Conservation (phyloP, 2,888 invertebrate genomes). For the Ichneumoninae sp. region DNA sequence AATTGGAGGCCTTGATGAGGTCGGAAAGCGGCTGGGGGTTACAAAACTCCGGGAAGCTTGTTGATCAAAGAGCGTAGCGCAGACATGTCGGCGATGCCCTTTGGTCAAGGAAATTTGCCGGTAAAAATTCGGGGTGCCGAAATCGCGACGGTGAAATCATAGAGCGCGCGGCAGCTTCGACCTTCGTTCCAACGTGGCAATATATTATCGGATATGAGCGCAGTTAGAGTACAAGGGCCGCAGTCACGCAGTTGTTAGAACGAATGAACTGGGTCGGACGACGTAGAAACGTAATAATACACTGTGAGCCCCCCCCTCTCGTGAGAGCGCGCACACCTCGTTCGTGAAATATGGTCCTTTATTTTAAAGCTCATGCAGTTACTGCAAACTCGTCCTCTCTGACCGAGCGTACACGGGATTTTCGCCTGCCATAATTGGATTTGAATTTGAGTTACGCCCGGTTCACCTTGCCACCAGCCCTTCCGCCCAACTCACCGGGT, state of each 20-base stretch:
- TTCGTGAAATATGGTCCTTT: constrained; percentile 65
- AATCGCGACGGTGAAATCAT: background rate
- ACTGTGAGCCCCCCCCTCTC: background rate
- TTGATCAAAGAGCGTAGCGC: background rate
- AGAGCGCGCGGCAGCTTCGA: background rate
- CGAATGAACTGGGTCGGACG: background rate
- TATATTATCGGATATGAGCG: background rate
- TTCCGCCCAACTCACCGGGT: background rate
- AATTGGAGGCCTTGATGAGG: too few species aligned
- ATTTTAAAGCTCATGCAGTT: constrained; percentile 64
- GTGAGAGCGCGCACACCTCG: background rate
- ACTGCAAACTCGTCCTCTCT: constrained; percentile 31
- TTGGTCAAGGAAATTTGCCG: background rate
- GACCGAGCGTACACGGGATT: constrained; percentile 57
- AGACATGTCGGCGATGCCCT: background rate
- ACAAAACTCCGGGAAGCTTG: background rate
- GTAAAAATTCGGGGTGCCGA: background rate
- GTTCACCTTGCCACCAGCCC: constrained; percentile 18
- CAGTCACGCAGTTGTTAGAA: constrained; percentile 14
- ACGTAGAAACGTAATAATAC: constrained; percentile 1
- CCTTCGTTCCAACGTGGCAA: background rate
- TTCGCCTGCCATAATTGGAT: constrained; percentile 70
- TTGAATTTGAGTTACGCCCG: constrained; percentile 69
- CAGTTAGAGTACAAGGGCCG: background rate
- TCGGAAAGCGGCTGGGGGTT: too few species aligned